A percentile compares a stretch with the other conserved stretches of the same genome.
phyloP scores from a whole-genome alignment of 2,888 invertebrate species.

The Torymus auratus region DNA sequence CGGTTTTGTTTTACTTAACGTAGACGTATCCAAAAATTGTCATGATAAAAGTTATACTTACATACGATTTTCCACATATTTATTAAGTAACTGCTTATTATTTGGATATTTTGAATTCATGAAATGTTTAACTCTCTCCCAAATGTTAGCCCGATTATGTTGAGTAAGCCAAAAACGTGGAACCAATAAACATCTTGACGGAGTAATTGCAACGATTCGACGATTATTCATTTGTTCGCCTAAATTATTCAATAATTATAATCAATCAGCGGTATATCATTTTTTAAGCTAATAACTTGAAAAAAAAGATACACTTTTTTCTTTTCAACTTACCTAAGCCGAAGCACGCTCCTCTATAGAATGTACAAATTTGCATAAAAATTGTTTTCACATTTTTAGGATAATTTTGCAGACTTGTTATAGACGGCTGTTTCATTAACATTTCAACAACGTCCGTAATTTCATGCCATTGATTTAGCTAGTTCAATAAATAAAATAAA shows the following conservation, averaged over 20 bases:
- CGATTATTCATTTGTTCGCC: slow-evolving; percentile 83
- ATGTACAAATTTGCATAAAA: slow-evolving; percentile 80
- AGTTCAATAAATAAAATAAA: slow-evolving; percentile 33
- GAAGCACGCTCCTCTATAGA: slow-evolving; percentile 82
- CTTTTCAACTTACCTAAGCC: slow-evolving; percentile 78
- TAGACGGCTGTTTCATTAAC: slow-evolving; percentile 70
- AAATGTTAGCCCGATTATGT: slow-evolving; percentile 82
- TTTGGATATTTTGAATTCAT: slow-evolving; percentile 81
- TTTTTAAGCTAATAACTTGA: too few species aligned
- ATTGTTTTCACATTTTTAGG: slow-evolving; percentile 70
- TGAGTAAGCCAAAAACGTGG: slow-evolving; percentile 85
- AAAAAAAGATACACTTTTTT: too few species aligned
- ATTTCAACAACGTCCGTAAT: slow-evolving; percentile 70
- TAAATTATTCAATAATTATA: slow-evolving; percentile 54
- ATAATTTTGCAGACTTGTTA: slow-evolving; percentile 64
- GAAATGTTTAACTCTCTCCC: slow-evolving; percentile 81
- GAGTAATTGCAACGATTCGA: slow-evolving; percentile 82
- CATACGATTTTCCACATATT: slow-evolving; percentile 78
- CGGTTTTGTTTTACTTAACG: slow-evolving; percentile 38
- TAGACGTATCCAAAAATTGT: not conserved
- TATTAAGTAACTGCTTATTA: slow-evolving; percentile 79
- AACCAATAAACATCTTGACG: slow-evolving; percentile 82
- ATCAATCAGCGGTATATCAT: not conserved
- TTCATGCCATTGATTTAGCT: slow-evolving; percentile 73
- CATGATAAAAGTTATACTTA: slow-evolving; percentile 53